phyloP scores from a whole-genome alignment of 2,113 vertebrate species.

The Chloroceryle aenea region DNA sequence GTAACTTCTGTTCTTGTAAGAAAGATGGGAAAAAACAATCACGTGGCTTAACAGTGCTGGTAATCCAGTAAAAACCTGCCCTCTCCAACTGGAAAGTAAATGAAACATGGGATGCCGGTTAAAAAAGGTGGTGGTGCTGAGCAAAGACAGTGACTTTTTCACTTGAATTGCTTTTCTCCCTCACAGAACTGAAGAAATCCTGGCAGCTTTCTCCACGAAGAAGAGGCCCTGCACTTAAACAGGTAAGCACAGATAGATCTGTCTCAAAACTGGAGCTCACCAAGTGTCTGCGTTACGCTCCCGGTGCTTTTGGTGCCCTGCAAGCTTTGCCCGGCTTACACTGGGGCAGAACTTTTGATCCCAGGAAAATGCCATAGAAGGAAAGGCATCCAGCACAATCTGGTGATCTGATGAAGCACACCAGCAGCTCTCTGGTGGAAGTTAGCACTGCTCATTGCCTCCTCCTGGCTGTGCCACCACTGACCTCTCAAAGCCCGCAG shows the following conservation, averaged over 20 bases:
- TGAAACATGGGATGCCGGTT: not conserved
- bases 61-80: not conserved
- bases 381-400: slow-evolving; percentile 4
- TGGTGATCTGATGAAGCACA: not conserved
- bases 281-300: slow-evolving; percentile 16
- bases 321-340: slow-evolving; percentile 32
- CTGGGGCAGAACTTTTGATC: slow-evolving; percentile 69
- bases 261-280: not conserved
- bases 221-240: not conserved
- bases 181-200: not conserved
- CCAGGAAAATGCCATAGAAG: slow-evolving; percentile 24
- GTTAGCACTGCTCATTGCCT: not conserved
- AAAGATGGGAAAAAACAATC: not conserved
- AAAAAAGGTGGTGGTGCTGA: not conserved
- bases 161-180: not conserved
- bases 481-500: not conserved
- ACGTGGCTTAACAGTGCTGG: not conserved
- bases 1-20: not conserved
- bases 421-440: not conserved
- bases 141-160: not conserved
- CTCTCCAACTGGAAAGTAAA: not conserved
- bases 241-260: not conserved
- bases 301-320: slow-evolving; percentile 11
- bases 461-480: not conserved
- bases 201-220: not conserved